Base-by-base conservation (phyloP, 2,888 invertebrate genomes). In the Synanthedon tipuliformis region DNA sequence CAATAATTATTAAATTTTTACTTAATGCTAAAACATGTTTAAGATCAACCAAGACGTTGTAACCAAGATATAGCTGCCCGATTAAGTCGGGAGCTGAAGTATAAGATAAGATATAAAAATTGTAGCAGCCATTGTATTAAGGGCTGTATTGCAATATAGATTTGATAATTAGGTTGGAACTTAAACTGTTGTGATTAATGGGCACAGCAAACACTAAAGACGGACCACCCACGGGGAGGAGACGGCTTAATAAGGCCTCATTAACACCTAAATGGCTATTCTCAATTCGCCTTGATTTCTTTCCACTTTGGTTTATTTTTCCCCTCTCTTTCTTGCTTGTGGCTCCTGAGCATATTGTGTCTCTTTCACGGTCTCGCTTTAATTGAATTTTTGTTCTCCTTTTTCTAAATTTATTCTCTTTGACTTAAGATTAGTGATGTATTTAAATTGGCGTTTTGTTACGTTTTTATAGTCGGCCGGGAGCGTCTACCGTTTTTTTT, bases 221-320 rank as follows among this genome's bases (percentile, higher is more conserved):
- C 73, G 73, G 86, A 86, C 86, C 86, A 85, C 86, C 86, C 86
- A 85, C 77, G 56, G 79, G 78, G 81, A 75, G 80, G 76, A 81
- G 83, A 86, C 83, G 82, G 82, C 86, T 87, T 85, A 85, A 87
- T 87, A 87, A 85, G 84, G 77, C 77, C 85, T 85, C 83, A 85
- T 87, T 86, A 87, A 85, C 86, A 87, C 86, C 85, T 85, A 84
- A 82, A 85, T 84, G 82, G 84, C 76, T 81, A 82, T 85, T 84
- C 83, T 82, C 83, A 84, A 84, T 86, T 84, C 84, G 80, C 80
- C 74, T 80, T 27, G 81, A 80, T 81, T 82, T 78, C 77, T 77
- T 75, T 81, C 66, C 71, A 78, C 69, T 81, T 81, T 83, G 81
- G 81, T 82, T 84, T 82, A 78, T 78, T 79, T 77, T 71, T 66